Percentiles rank a stretch among this genome's conserved stretches.
These are phyloP conservation scores for Drosophila setifemur DNA, from an alignment of 1,140 invertebrate genomes.

Conservation along the genomic window DNA sequence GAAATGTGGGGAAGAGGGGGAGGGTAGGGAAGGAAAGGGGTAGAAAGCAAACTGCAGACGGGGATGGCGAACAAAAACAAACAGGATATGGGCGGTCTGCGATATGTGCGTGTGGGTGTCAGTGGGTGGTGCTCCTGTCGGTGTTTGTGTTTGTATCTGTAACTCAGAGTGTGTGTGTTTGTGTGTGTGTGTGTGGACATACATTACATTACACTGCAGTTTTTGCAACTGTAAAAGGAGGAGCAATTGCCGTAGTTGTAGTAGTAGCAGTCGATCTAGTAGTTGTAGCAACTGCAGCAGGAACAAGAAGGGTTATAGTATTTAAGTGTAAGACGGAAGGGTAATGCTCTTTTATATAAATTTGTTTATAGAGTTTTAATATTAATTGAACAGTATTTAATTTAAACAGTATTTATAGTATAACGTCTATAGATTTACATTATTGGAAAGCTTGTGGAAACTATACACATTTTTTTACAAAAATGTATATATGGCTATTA, in stretches of 20 bases:
- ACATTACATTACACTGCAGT: conserved; percentile 65
- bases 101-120: conserved; percentile 33
- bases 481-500: too few relatives aligned
- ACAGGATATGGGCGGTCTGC: conserved; percentile 68
- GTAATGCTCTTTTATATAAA: conserved; percentile 9
- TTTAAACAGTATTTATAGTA: too few relatives aligned
- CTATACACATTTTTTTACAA: too few relatives aligned
- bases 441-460: too few relatives aligned
- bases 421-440: too few relatives aligned
- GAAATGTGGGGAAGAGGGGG: background rate
- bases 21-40: too few relatives aligned
- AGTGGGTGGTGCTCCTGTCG: conserved; percentile 10
- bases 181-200: conserved; percentile 43
- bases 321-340: background rate
- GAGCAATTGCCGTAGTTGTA: background rate
- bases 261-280: background rate
- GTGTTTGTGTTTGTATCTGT: conserved; percentile 21
- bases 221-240: conserved; percentile 57
- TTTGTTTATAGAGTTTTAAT: too few relatives aligned
- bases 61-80: conserved; percentile 62
- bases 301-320: background rate
- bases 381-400: too few relatives aligned
- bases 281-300: conserved; percentile 9
- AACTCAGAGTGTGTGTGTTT: too few relatives aligned
- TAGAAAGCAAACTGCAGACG: too few relatives aligned